phyloP scores from a whole-genome alignment of 2,113 vertebrate species.

The Myotis yumanensis region DNA sequence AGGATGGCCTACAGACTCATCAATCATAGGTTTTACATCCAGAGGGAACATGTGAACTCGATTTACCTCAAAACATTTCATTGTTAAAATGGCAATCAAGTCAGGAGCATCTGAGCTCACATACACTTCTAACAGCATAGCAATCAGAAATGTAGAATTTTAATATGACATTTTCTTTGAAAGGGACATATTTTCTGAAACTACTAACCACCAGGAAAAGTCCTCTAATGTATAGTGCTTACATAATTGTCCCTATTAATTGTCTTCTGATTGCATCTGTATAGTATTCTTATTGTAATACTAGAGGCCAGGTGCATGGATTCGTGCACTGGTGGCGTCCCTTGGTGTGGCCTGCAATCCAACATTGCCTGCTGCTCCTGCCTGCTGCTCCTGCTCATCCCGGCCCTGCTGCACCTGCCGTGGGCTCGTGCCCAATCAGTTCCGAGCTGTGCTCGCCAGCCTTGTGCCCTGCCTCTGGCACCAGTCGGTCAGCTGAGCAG shows the following conservation, averaged over 20 bases:
- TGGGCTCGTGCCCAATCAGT: too few relatives aligned
- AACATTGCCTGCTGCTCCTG: too few relatives aligned
- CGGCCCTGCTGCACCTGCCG: too few relatives aligned
- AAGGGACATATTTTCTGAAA: constrained; percentile 30
- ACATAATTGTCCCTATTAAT: background rate
- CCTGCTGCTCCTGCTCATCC: too few relatives aligned
- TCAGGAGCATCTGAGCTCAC: background rate
- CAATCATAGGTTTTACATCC: background rate
- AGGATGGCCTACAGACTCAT: background rate
- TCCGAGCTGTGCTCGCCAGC: too few relatives aligned
- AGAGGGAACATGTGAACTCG: background rate
- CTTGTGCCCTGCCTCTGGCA: too few relatives aligned
- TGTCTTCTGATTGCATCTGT: background rate
- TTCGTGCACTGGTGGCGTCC: too few relatives aligned
- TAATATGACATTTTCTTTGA: background rate
- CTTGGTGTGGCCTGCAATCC: too few relatives aligned
- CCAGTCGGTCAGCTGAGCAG: too few relatives aligned
- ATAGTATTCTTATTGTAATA: background rate
- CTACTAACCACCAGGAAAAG: background rate
- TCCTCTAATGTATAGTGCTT: background rate
- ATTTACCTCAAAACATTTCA: background rate
- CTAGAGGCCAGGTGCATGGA: too few relatives aligned
- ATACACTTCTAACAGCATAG: background rate
- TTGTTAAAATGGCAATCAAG: background rate
- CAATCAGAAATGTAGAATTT: background rate